These are phyloP conservation scores for Eclectus roratus DNA, from an alignment of 2,113 vertebrate species.

Conservation along the genomic window DNA sequence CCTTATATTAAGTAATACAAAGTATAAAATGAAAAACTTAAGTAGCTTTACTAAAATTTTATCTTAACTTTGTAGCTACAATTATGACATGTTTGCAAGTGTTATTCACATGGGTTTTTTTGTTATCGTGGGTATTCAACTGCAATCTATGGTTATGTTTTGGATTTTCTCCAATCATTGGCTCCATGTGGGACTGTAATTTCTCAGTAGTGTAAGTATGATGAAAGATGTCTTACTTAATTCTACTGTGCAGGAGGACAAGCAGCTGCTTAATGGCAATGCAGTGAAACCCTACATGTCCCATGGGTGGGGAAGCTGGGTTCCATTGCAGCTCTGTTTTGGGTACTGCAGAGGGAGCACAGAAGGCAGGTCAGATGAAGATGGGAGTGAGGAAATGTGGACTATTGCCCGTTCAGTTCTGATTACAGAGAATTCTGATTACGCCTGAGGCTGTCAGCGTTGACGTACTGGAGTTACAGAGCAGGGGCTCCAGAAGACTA, in stretches of 20 bases:
- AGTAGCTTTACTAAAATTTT: neutral
- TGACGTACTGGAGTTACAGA: neutral
- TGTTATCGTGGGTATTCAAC: neutral
- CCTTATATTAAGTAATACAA: neutral
- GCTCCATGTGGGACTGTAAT: neutral
- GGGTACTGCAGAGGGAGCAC: neutral
- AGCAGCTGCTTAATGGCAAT: neutral
- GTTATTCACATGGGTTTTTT: neutral
- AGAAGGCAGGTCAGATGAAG: neutral
- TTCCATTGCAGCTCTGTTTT: neutral
- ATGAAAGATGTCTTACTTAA: neutral
- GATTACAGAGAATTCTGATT: neutral
- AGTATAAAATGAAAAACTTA: neutral
- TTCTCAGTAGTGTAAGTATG: neutral
- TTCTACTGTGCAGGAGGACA: neutral
- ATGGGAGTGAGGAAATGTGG: neutral
- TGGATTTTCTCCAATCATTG: neutral
- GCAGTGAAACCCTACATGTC: neutral
- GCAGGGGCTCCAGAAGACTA: neutral
- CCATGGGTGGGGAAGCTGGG: neutral
- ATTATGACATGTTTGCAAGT: neutral
- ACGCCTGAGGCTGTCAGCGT: neutral
- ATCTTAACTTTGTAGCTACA: neutral
- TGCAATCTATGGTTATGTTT: neutral
- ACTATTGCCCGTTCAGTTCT: neutral